Evolutionary conservation across 2,888 invertebrate genomes (phyloP), one percentile per base, ranked within the genome.

Genomic region (Desoria tigrina): DNA sequence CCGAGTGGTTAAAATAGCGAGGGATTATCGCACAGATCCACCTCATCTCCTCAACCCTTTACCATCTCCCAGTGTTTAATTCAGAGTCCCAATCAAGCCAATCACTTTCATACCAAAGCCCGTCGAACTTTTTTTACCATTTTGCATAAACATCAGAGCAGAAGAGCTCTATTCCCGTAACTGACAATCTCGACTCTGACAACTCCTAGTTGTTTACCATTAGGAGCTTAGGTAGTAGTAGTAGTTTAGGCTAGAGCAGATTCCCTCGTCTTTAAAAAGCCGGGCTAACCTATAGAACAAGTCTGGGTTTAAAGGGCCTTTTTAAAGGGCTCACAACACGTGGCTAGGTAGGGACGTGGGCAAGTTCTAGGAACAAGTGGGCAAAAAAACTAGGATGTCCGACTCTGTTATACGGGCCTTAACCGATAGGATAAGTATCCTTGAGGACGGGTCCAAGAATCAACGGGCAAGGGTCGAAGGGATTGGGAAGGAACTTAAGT

Each of bases 91-190:
- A 51, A 51, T 51, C 51, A 16, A 23, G 55, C 55, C 55, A 55
- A 55, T 55, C 55, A 55, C 16, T 55, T 55, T 55, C 55, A 55
- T 55, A 55, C 55, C 26, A 24, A 14, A 28, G 55, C 55, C 55
- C 55, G 55, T 55, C 28, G 16, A 55, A 27, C 23, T 55, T 55
- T 55, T 55, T 55, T 27, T 32, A 27, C 55, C n/a, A n/a, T n/a
- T n/a, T n/a, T n/a, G n/a, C n/a, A n/a, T n/a, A n/a, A n/a, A 21
- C n/a, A 27, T 18, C 6, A 24, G n/a, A n/a, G n/a, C n/a, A n/a
- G n/a, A n/a, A n/a, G n/a, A n/a, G n/a, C n/a, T n/a, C n/a, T 23
- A 63, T 69, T 66, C 69, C 69, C 63, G 69, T 63, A 69, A 69
- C 69, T 60, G 69, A 66, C 66, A 69, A 63, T 69, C 66, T 69